These are phyloP conservation scores for Dasypolia templi DNA, from an alignment of 2,888 invertebrate genomes.

Conservation along the genomic window DNA sequence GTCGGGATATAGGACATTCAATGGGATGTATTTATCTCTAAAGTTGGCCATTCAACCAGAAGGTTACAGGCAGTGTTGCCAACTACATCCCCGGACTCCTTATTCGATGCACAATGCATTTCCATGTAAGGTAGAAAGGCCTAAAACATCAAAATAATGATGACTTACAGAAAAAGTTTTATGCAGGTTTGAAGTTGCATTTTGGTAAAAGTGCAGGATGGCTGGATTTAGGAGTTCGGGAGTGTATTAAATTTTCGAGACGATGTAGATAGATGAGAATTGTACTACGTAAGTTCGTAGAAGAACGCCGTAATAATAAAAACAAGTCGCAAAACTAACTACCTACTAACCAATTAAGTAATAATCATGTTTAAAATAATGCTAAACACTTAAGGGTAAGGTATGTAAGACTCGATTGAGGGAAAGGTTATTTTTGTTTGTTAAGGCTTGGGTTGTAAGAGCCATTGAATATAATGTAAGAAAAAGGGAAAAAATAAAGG, in stretches of 20 bases:
- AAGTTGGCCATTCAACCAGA: background rate
- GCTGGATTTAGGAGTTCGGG: too few relatives aligned
- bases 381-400: background rate
- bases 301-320: background rate
- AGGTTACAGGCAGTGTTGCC: background rate
- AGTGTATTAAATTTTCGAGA: background rate
- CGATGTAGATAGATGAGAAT: background rate
- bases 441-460: conserved; percentile 3
- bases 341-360: background rate
- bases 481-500: background rate
- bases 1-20: background rate
- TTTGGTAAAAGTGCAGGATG: too few relatives aligned
- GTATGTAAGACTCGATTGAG: conserved; percentile 8
- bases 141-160: too few relatives aligned
- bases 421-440: conserved; percentile 36
- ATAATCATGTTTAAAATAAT: background rate
- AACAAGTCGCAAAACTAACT: background rate
- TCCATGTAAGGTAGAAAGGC: too few relatives aligned
- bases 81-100: too few relatives aligned
- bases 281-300: background rate
- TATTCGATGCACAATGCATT: too few relatives aligned
- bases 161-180: too few relatives aligned
- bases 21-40: background rate
- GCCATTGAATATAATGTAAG: conserved; percentile 3
- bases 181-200: too few relatives aligned